phyloP scores from a whole-genome alignment of 2,888 invertebrate genomes.

The Drosophila emarginata region DNA sequence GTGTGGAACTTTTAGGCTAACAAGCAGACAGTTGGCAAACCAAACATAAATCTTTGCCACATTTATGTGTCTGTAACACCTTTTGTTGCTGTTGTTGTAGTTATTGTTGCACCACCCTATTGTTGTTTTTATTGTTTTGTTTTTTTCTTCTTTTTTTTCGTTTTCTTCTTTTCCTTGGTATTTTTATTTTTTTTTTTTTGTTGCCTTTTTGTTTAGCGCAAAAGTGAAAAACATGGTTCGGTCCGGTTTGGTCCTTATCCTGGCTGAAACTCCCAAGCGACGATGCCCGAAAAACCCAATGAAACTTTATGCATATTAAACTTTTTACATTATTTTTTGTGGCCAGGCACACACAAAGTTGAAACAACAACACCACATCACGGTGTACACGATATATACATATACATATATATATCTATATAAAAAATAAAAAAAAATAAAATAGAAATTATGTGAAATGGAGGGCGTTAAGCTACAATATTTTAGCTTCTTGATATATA shows the following conservation, averaged over 20 bases:
- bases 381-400: neutral
- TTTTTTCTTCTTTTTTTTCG: slow-evolving; percentile 22
- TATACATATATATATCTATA: neutral
- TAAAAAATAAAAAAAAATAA: slow-evolving; percentile 3
- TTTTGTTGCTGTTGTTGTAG: slow-evolving; percentile 27
- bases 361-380: neutral
- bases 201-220: slow-evolving; percentile 27
- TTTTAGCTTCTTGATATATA: slow-evolving; percentile 43
- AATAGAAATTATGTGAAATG: slow-evolving; percentile 12
- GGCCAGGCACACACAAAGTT: slow-evolving; percentile 36
- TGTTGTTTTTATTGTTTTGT: slow-evolving; percentile 33
- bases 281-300: slow-evolving; percentile 57
- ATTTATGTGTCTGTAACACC: slow-evolving; percentile 64
- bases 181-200: slow-evolving; percentile 21
- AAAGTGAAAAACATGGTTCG: slow-evolving; percentile 43
- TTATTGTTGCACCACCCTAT: slow-evolving; percentile 26
- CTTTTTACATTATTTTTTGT: slow-evolving; percentile 76
- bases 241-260: slow-evolving; percentile 14
- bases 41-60: slow-evolving; percentile 73
- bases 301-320: slow-evolving; percentile 77
- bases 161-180: slow-evolving; percentile 20
- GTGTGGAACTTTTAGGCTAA: slow-evolving; percentile 68
- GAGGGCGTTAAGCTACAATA: slow-evolving; percentile 41
- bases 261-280: slow-evolving; percentile 28
- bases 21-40: slow-evolving; percentile 70